These are phyloP conservation scores for Blera fallax DNA, from an alignment of 2,888 invertebrate genomes.

Conservation along the genomic window DNA sequence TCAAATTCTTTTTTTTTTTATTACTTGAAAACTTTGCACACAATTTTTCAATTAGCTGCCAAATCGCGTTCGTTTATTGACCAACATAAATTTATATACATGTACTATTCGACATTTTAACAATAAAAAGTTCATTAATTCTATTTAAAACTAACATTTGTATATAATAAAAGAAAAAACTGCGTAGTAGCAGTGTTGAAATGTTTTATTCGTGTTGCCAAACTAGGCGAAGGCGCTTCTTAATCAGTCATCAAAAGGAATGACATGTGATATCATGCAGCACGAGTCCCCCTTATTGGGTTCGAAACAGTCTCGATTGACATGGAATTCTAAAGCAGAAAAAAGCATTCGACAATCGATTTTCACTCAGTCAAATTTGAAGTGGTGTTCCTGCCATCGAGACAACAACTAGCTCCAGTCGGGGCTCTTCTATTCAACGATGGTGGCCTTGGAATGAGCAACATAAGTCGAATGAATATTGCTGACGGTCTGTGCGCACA, in stretches of 20 bases:
- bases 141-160: conserved; percentile 7
- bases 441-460: conserved; percentile 32
- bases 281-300: background rate
- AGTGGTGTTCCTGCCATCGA: conserved; percentile 16
- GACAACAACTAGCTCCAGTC: background rate
- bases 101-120: conserved; percentile 5
- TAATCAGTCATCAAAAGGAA: background rate
- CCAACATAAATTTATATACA: background rate
- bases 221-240: conserved; percentile 8
- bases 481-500: background rate
- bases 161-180: background rate
- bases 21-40: background rate
- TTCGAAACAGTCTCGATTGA: background rate
- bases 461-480: conserved; percentile 13
- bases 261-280: background rate
- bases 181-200: background rate
- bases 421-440: background rate
- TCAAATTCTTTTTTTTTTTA: background rate
- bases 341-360: conserved; percentile 16
- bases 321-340: background rate
- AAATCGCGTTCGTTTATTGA: background rate
- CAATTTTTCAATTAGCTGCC: conserved; percentile 23
- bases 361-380: conserved; percentile 9
- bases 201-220: background rate
- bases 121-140: conserved; percentile 46